Conservation (phyloP, 2,797 vertebrate species). For the Micromesistius poutassou region DNA sequence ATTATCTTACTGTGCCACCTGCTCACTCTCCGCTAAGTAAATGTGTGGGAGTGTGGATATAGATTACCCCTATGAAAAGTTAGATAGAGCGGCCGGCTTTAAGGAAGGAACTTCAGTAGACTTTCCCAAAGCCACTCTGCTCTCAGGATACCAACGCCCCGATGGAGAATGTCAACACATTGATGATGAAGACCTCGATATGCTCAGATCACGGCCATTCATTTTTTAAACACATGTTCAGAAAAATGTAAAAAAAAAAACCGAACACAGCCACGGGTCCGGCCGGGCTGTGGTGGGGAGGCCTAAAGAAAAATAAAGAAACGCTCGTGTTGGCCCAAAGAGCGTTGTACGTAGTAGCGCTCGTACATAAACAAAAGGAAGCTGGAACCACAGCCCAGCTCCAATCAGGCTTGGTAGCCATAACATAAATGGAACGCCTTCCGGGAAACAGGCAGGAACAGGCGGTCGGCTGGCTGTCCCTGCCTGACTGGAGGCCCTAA, state of each 20-base stretch:
- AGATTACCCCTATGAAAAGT: conserved; percentile 39
- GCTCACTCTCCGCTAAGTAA: conserved; percentile 17
- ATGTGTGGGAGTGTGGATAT: conserved; percentile 19
- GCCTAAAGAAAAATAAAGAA: conserved; percentile 67
- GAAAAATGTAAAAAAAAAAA: background rate
- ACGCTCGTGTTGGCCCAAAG: conserved; percentile 61
- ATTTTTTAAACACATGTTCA: conserved; percentile 8
- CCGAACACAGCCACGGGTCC: background rate
- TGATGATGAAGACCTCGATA: background rate
- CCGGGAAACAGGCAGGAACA: conserved; percentile 27
- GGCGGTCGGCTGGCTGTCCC: background rate
- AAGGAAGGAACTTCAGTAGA: conserved; percentile 38
- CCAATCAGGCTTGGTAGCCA: conserved; percentile 58
- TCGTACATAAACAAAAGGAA: conserved; percentile 60
- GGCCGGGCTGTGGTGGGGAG: conserved; percentile 21
- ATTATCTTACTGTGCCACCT: conserved; percentile 49
- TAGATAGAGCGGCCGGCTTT: conserved; percentile 24
- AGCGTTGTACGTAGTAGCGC: conserved; percentile 47
- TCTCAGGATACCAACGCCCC: conserved; percentile 36
- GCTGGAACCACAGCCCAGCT: conserved; percentile 44
- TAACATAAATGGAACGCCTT: conserved; percentile 56
- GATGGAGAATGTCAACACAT: conserved; percentile 47
- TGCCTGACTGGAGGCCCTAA: background rate
- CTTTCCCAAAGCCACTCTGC: conserved; percentile 36
- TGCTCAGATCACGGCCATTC: background rate